Evolutionary conservation across 2,888 invertebrate species (phyloP).

Genomic region (Metopia argyrocephala): DNA sequence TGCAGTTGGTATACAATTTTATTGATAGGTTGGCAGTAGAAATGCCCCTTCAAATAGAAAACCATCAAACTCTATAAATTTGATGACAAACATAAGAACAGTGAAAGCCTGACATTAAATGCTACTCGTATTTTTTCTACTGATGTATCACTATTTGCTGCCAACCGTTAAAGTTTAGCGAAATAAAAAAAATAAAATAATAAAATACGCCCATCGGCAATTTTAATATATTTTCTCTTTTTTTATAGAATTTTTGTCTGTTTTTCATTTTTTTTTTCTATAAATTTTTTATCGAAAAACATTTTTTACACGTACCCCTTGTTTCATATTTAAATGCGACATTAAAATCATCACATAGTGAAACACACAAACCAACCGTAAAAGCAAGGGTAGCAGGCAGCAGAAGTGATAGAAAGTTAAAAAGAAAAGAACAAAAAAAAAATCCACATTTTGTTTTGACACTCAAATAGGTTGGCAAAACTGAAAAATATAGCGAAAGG

Average conservation of each 20-base stretch:
- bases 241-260: constrained; percentile 7
- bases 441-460: too few relatives aligned
- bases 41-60: constrained; percentile 16
- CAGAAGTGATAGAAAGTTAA: too few relatives aligned
- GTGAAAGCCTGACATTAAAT: background rate
- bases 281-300: background rate
- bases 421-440: too few relatives aligned
- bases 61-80: constrained; percentile 14
- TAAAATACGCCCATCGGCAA: constrained; percentile 60
- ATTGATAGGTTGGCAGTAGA: background rate
- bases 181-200: background rate
- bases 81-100: background rate
- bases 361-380: background rate
- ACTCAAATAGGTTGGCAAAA: too few relatives aligned
- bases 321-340: constrained; percentile 46
- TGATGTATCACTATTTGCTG: too few relatives aligned
- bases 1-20: background rate
- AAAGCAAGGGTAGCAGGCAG: background rate
- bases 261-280: constrained; percentile 17
- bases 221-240: constrained; percentile 41
- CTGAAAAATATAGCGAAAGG: too few relatives aligned
- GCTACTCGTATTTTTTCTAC: too few relatives aligned
- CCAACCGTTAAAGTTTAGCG: background rate
- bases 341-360: constrained; percentile 51
- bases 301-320: constrained; percentile 47